Percentiles rank a stretch among this genome's conserved stretches.
Evolutionary conservation across 2,113 vertebrate species (phyloP).

Genomic region (Trichechus manatus): DNA sequence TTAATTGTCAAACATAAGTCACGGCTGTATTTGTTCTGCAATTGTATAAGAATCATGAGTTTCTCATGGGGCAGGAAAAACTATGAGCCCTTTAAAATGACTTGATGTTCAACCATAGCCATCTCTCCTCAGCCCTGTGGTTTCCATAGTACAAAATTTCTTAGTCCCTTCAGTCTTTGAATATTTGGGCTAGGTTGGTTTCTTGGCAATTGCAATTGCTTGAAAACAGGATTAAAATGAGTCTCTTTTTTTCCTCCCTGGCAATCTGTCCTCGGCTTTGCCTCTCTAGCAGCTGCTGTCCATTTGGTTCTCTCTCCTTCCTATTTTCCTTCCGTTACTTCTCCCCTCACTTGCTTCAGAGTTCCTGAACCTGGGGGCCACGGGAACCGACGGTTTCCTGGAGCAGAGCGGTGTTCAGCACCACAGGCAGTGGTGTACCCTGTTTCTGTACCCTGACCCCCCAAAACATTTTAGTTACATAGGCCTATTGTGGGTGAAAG

Average conservation of each 20-base stretch:
- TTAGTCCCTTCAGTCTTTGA: neutral
- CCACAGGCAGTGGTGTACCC: neutral
- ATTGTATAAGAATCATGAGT: neutral
- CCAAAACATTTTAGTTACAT: neutral
- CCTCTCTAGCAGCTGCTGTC: neutral
- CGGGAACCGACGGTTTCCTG: neutral
- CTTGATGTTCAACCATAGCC: neutral
- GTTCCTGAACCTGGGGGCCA: neutral
- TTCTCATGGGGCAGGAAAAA: neutral
- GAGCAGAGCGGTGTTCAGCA: neutral
- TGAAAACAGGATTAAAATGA: slow-evolving; percentile 27
- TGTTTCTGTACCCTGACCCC: neutral
- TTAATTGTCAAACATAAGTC: slow-evolving; percentile 52
- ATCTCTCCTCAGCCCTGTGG: neutral
- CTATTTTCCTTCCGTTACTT: neutral
- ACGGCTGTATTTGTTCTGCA: slow-evolving; percentile 62
- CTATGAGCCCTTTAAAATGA: slow-evolving; percentile 34
- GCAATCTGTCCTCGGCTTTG: neutral
- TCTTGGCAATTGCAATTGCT: slow-evolving; percentile 46
- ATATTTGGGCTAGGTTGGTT: neutral
- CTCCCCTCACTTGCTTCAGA: neutral
- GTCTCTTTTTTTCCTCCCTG: neutral
- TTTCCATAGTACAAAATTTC: neutral
- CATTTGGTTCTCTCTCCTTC: neutral
- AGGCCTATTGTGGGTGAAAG: neutral